Base-by-base conservation (phyloP, 2,888 invertebrate species). In the Tricholauxania praeusta region DNA sequence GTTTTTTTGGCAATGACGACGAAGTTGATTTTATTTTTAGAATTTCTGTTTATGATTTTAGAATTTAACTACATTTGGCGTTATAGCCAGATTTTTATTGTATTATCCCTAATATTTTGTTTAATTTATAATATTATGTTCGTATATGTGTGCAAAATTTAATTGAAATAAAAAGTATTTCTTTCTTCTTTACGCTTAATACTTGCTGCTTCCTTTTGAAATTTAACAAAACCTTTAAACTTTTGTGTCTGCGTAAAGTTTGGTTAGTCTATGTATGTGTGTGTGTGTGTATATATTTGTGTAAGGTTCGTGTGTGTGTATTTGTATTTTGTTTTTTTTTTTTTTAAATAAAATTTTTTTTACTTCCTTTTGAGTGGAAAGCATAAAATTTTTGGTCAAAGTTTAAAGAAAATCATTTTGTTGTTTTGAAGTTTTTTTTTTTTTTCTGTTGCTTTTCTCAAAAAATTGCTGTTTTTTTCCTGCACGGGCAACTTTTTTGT, bases 341-440 rank as follows among this genome's bases (percentile, higher is more conserved):
- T 60, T 60, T 60, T 5, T 60, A 39, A 39, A 28, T 60, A 3
- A 28, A 60, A 17, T 47, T 47, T 17, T 60, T 32, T 62, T 62
- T 32, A 64, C 15, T 49, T 64, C 51, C 51, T 22, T 39, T 10
- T 64, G 14, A 19, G 19, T 49, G 47, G 64, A 65, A 65, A 39
- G 49, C 47, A 47, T 14, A 17, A 49, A 65, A 65, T 65, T 17
- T 51, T 49, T 68, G 51, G 28, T 66, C 68, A 68, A 68, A 55
- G 47, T 55, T 55, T 55, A 66, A 39, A 17, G 17, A 28, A 48
- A 59, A 68, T 59, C 57, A 57, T 55, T 68, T 68, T 57, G n/a
- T 49, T 19, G 59, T 59, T n/a, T 10, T 39, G 10, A 39, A 39
- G 39, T 39, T 39, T 7, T 7, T 39, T 3, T 39, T 39, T 3